Evolutionary conservation across 35 echinoderm and acorn worm species (phyloP), one percentile per base, ranked within the genome.

Genomic region (Heliocidaris tuberculata): DNA sequence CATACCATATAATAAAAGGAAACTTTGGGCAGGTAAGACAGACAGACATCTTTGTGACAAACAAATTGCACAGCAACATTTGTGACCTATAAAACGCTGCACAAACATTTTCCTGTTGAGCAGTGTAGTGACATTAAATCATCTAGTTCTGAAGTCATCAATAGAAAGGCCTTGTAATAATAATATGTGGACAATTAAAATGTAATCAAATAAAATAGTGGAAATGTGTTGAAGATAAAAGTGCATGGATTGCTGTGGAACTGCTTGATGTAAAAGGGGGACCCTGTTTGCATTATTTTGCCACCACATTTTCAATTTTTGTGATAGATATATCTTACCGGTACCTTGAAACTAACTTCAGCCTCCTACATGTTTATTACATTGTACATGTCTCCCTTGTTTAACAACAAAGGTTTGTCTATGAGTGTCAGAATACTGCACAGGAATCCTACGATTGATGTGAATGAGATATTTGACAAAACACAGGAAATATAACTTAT

Each of bases 1-100:
- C 87, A 89, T 89, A 47, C 87, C 87, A 89, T 89, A 89, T 89
- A 89, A 89, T 89, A 89, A 89, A 89, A 32, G 87, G 87, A 89
- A 89, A 48, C 29, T 89, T 31, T 89, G 87, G 87, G 87, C 87
- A 89, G 87, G 87, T 89, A 89, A 89, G 87, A 29, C 15, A 19
- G 70, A 85, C 35, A 42, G 35, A 78, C 7, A 27, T 78, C 27
- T 21, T 78, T 78, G 65, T 78, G 21, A n/a, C 65, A 78, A 56
- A 78, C 21, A 19, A 78, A 7, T 27, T 27, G 65, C 65, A 78
- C 65, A 78, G 65, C 65, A 78, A 5, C 7, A 19, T 27, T 78
- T 78, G 65, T 78, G 65, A 78, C 27, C 27, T 78, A 17, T n/a
- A 78, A 78, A 78, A 78, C 27, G 21, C 21, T 78, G 65, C 65